These are phyloP conservation scores for Acinonyx jubatus DNA, from an alignment of 2,113 vertebrate genomes.

Conservation along the genomic window DNA sequence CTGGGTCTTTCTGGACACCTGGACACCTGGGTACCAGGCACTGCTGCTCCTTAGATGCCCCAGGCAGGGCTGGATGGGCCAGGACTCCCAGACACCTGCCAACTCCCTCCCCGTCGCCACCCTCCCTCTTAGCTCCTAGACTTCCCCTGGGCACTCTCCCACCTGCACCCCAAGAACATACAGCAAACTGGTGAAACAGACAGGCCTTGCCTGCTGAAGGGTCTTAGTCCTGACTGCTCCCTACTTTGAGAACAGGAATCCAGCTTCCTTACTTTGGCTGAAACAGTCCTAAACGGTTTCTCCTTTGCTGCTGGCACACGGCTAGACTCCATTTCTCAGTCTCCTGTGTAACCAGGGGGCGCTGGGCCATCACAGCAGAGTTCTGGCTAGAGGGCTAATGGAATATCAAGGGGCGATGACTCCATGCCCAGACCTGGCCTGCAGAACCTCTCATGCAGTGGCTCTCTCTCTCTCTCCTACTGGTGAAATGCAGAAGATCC, in stretches of 20 bases:
- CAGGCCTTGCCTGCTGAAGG: neutral
- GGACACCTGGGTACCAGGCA: neutral
- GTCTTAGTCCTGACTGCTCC: neutral
- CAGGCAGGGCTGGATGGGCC: neutral
- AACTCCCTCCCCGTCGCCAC: neutral
- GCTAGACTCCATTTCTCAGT: neutral
- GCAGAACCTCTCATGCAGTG: too few species aligned
- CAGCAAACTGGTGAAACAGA: neutral
- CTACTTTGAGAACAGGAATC: neutral
- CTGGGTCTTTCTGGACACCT: neutral
- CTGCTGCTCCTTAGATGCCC: neutral
- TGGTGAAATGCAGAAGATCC: neutral
- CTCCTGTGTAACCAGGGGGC: neutral
- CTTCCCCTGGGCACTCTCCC: too few species aligned
- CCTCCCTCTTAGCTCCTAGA: neutral
- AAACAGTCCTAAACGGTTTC: neutral
- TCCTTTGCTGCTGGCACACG: neutral
- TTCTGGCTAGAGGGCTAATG: neutral
- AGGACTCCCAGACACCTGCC: neutral
- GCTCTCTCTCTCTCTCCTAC: neutral
- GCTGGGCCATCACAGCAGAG: neutral
- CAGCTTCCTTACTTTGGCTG: neutral
- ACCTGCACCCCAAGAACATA: neutral
- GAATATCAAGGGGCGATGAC: neutral
- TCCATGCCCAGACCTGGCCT: neutral